Percentiles rank a stretch among this genome's conserved stretches.
Conservation (phyloP, 2,888 invertebrate species). For the Sussaba pulchella region DNA sequence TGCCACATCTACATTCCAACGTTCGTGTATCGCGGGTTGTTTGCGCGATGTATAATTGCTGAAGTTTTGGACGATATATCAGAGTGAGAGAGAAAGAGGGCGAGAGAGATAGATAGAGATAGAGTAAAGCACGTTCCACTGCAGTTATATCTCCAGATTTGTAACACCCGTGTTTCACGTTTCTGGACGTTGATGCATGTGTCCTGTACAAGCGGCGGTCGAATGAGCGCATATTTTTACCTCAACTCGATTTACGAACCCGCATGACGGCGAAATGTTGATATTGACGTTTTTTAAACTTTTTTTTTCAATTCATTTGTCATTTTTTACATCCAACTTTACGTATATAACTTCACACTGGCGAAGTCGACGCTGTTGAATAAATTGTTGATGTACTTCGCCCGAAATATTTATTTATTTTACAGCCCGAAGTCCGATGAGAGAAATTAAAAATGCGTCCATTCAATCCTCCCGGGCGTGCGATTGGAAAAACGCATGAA, state of each 20-base stretch:
- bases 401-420: background rate
- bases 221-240: conserved; percentile 37
- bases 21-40: conserved; percentile 48
- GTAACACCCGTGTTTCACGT: conserved; percentile 61
- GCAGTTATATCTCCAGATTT: conserved; percentile 65
- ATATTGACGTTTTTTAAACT: background rate
- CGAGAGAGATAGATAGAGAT: conserved; percentile 21
- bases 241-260: conserved; percentile 18
- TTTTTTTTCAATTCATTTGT: background rate
- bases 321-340: background rate
- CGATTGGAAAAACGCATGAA: background rate
- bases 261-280: background rate
- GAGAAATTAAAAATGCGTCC: background rate
- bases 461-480: background rate
- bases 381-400: background rate
- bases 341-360: background rate
- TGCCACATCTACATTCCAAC: conserved; percentile 65
- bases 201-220: conserved; percentile 40
- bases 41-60: conserved; percentile 70
- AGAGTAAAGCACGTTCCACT: conserved; percentile 38
- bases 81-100: conserved; percentile 42
- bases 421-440: background rate
- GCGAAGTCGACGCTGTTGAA: background rate
- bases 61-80: conserved; percentile 71
- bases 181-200: conserved; percentile 64